These are phyloP conservation scores for Sycophaga agraensis DNA, from an alignment of 1,140 invertebrate genomes.

Conservation along the genomic window DNA sequence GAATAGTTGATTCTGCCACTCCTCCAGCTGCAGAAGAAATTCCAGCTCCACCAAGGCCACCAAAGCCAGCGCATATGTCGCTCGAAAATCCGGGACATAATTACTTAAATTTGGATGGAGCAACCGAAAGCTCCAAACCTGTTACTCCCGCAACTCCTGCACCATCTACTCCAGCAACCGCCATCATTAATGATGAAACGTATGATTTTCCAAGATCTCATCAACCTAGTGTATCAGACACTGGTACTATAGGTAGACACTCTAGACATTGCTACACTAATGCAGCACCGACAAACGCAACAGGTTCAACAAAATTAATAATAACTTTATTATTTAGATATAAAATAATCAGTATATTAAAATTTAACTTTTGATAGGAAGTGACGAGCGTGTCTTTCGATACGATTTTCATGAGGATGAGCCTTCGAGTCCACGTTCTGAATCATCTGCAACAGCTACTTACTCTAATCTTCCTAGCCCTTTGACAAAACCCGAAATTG, in stretches of 20 bases:
- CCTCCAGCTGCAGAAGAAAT: slow-evolving; percentile 40
- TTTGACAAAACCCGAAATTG: slow-evolving; percentile 46
- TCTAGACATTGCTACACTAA: slow-evolving; percentile 72
- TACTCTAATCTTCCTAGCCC: slow-evolving; percentile 66
- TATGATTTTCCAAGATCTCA: slow-evolving; percentile 75
- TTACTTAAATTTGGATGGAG: slow-evolving; percentile 60
- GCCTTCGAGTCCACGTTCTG: slow-evolving; percentile 61
- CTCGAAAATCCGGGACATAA: slow-evolving; percentile 56
- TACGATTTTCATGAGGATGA: slow-evolving; percentile 63
- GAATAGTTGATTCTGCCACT: slow-evolving; percentile 48
- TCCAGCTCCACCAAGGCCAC: slow-evolving; percentile 70
- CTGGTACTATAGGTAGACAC: slow-evolving; percentile 37
- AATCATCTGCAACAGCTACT: slow-evolving; percentile 56
- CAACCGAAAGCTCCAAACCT: slow-evolving; percentile 48
- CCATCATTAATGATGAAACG: slow-evolving; percentile 62
- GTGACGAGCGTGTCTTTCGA: slow-evolving; percentile 62
- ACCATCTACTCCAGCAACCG: slow-evolving; percentile 42
- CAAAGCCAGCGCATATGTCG: slow-evolving; percentile 67
- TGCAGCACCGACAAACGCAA: slow-evolving; percentile 62
- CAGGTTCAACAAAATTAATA: background rate
- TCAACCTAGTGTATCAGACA: slow-evolving; percentile 51
- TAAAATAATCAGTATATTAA: no score
- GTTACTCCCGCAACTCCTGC: slow-evolving; percentile 38
- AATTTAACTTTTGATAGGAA: background rate
- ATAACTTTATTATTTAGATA: no score